Percentiles rank a stretch among this genome's conserved stretches.
These are phyloP conservation scores for Malurus cyaneus DNA, from an alignment of 2,113 vertebrate genomes.

Conservation along the genomic window DNA sequence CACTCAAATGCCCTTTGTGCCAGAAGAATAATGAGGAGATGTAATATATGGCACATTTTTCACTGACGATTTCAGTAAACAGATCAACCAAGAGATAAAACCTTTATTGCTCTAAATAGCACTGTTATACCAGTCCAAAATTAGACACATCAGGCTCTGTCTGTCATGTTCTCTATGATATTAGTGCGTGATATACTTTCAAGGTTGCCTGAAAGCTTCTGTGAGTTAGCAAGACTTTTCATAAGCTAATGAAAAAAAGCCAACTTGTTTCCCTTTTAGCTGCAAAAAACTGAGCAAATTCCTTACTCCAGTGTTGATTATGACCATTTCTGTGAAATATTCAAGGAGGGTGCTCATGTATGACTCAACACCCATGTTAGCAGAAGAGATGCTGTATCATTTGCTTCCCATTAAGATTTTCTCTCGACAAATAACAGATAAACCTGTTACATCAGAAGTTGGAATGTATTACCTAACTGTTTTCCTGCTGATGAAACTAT, in stretches of 20 bases:
- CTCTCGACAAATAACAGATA: background rate
- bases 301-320: background rate
- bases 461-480: background rate
- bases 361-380: background rate
- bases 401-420: background rate
- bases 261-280: background rate
- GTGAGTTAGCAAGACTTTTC: background rate
- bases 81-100: constrained; percentile 28
- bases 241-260: background rate
- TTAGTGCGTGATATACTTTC: background rate
- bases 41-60: background rate
- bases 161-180: constrained; percentile 12
- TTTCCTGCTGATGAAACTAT: background rate
- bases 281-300: background rate
- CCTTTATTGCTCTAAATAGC: constrained; percentile 16
- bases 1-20: background rate
- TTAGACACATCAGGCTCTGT: constrained; percentile 14
- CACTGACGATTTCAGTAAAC: background rate
- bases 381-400: background rate
- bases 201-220: constrained; percentile 24
- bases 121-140: background rate
- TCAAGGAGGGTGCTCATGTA: background rate
- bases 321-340: background rate
- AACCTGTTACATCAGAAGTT: background rate
- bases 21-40: background rate